Percentiles rank a stretch among this genome's conserved stretches.
These are phyloP conservation scores for Eolophus roseicapilla DNA, from an alignment of 2,113 vertebrate genomes.

Conservation along the genomic window DNA sequence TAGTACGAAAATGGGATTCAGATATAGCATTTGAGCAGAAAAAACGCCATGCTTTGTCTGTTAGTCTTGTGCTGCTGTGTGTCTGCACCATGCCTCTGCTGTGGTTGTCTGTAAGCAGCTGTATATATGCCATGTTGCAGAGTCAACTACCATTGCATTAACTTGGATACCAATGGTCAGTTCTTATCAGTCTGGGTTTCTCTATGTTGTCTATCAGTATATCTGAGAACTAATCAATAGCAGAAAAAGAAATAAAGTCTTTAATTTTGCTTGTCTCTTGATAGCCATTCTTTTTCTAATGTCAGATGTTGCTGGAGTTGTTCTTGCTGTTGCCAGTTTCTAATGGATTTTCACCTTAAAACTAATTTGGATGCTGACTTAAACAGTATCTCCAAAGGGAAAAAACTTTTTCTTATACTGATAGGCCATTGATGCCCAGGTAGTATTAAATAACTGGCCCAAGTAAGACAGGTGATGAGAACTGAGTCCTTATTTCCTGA, in stretches of 20 bases:
- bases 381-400: background rate
- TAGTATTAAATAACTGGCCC: background rate
- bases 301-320: background rate
- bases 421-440: background rate
- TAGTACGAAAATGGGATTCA: no score
- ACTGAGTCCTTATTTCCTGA: fast-evolving
- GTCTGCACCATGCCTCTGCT: no score
- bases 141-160: no score
- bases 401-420: background rate
- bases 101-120: no score
- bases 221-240: no score
- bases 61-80: no score
- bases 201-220: no score
- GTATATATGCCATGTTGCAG: no score
- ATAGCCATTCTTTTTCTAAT: background rate
- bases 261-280: background rate
- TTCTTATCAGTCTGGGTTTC: no score
- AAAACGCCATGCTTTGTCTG: no score
- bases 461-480: background rate
- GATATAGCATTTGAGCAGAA: no score
- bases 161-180: no score
- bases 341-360: background rate
- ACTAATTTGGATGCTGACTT: background rate
- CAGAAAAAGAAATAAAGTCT: background rate
- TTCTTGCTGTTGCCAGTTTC: background rate